Evolutionary conservation across 2,113 vertebrate genomes (phyloP), one percentile per base, ranked within the genome.

Genomic region (Salvator merianae): DNA sequence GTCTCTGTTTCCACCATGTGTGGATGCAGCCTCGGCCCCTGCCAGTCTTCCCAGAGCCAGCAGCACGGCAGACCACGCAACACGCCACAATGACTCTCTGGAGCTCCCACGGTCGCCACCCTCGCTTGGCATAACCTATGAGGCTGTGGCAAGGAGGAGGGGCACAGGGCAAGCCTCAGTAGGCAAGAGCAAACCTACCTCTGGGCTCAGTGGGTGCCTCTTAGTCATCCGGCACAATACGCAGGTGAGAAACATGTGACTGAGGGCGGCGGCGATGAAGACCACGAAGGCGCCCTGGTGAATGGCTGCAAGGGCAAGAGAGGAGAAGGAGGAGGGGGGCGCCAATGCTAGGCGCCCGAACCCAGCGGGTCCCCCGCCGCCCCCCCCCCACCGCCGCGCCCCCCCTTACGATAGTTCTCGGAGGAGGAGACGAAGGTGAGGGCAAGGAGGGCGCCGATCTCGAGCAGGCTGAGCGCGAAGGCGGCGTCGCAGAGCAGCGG

Each of bases 351-450:
- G 26, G 40, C 14, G 10, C 65, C 30, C 73, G 10, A 76, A 6
- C 9, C 10, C 13, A 20, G 2, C 28, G 18, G 22, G 2, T 22
- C 20, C 5, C 59, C 36, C 24, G 16, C 59, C 28, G 4, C 2
- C 26, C 26, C 43, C 6, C 1, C 50, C 20, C 20, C 50, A 9
- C 50, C 16, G 50, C 55, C 20, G 55, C 3, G 55, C 55, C 43
- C 43, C 10, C 83, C 94, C 98, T 95, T 92, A 99, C 98, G 94
- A 89, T 98, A 97, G 76, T 96, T 97, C 40, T 99, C 98, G 0
- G 96, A 97, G 30, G 98, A 99, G 30, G 97, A 96, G 90, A 99
- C 97, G 1, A 98, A 99, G 0, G 98, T 99, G 80, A 99, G 97
- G 34, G 98, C 89, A 38, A 99, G 95, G 24, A 99, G 97, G 1